phyloP scores from a whole-genome alignment of 64 coral and sea anemone genomes.

The Pocillopora damicornis region DNA sequence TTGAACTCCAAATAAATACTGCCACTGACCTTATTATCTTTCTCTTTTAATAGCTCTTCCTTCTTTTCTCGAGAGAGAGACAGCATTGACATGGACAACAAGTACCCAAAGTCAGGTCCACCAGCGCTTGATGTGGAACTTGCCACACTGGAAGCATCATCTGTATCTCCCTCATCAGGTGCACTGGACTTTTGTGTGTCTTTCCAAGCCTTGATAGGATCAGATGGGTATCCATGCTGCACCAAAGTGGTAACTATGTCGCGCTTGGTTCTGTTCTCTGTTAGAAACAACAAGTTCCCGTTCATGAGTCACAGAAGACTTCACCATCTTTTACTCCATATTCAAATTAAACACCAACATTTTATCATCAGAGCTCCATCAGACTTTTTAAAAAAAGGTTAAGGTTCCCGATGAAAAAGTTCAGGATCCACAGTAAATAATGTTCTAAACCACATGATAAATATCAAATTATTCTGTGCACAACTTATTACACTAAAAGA shows the following conservation, averaged over 20 bases:
- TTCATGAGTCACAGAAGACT: too few relatives aligned
- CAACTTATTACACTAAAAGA: too few relatives aligned
- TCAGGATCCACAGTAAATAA: too few relatives aligned
- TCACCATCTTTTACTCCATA: too few relatives aligned
- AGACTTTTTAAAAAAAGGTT: too few relatives aligned
- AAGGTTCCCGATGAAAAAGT: too few relatives aligned
- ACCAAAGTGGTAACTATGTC: constrained; percentile 73
- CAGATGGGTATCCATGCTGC: constrained; percentile 71
- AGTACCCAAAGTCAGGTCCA: constrained; percentile 87
- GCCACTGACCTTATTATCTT: constrained; percentile 74
- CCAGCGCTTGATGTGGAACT: constrained; percentile 53
- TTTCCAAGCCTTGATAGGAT: constrained; percentile 88
- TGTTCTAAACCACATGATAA: too few relatives aligned
- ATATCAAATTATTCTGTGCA: too few relatives aligned
- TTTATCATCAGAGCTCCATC: too few relatives aligned
- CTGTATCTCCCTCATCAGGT: constrained; percentile 35
- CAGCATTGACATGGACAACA: constrained; percentile 80
- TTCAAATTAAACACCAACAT: too few relatives aligned
- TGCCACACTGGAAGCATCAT: constrained; percentile 66
- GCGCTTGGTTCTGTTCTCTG: constrained; percentile 83
- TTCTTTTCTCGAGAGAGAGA: constrained; percentile 89
- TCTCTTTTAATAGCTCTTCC: constrained; percentile 84
- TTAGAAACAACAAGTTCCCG: not conserved
- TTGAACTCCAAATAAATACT: not conserved
- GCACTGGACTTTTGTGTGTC: constrained; percentile 39